phyloP scores from a whole-genome alignment of 2,113 vertebrate species.

The Zosterops borbonicus region DNA sequence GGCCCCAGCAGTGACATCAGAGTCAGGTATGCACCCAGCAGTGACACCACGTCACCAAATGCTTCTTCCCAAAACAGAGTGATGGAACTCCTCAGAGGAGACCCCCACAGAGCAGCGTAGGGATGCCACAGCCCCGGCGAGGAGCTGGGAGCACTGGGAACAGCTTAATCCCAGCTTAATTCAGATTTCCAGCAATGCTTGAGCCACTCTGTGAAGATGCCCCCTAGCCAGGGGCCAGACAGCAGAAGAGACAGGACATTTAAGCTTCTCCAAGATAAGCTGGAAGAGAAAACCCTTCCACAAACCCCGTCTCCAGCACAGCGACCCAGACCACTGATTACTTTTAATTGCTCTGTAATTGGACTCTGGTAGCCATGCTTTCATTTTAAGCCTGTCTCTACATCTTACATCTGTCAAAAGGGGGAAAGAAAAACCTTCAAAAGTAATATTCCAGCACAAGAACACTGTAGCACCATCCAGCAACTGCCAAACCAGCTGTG shows the following conservation, averaged over 20 bases:
- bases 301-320: neutral
- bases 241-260: neutral
- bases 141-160: neutral
- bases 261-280: neutral
- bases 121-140: rapidly evolving
- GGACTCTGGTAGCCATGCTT: neutral
- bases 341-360: conserved; percentile 23
- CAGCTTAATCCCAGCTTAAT: neutral
- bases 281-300: neutral
- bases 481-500: neutral
- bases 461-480: neutral
- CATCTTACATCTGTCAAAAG: neutral
- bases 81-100: neutral
- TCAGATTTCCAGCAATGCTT: neutral
- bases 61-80: neutral
- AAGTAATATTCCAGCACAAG: neutral
- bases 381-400: neutral
- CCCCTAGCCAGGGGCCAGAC: neutral
- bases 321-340: neutral
- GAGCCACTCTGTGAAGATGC: neutral
- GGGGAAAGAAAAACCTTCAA: neutral
- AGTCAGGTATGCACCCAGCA: rapidly evolving
- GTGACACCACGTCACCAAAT: rapidly evolving
- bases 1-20: rapidly evolving
- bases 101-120: rapidly evolving